Evolutionary conservation across 2,113 vertebrate genomes (phyloP), one percentile per base, ranked within the genome.

Genomic region (Egretta garzetta): DNA sequence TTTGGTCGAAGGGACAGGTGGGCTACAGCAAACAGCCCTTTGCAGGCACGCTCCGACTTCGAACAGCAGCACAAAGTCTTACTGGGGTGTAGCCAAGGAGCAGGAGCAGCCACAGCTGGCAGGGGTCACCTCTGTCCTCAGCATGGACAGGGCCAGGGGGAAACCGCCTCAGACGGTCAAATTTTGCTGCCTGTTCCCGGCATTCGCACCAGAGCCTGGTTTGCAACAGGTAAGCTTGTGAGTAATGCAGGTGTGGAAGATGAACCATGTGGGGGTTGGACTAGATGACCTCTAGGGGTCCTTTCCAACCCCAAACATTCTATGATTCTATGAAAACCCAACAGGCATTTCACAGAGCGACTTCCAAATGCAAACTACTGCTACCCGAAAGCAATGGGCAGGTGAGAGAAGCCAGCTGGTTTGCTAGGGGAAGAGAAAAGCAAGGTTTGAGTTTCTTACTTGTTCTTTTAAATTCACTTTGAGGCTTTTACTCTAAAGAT

Each of bases 11-110:
- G 67, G 67, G 9, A n/a, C 9, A 3, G 10, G 15, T 4, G 28
- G 24, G 62, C 32, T 49, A 8, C 15, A n/a, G 20, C 0, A 5
- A 49, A 16, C 21, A 64, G 80, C 28, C 32, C 62, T 19, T 8
- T 5, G 64, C 39, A 49, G 43, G 8, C 21, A 6, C 0, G 14
- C 12, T 27, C 59, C 18, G 39, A 56, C 19, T 33, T 62, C 58
- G 49, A 14, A 13, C 4, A 37, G 24, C 6, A 0, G 59, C 74
- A 37, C 9, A 0, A 5, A n/a, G 37, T 10, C 60, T n/a, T 24
- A 27, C 28, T 59, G 23, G 4, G 64, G 2, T 1, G 23, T 19
- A 58, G 49, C 45, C 0, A 0, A 2, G 41, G 41, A 43, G 37
- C 62, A 15, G 5, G 0, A 20, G 11, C 4, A 32, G 33, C 60